phyloP scores from a whole-genome alignment of 1,140 invertebrate genomes.

The Eriosoma lanigerum region DNA sequence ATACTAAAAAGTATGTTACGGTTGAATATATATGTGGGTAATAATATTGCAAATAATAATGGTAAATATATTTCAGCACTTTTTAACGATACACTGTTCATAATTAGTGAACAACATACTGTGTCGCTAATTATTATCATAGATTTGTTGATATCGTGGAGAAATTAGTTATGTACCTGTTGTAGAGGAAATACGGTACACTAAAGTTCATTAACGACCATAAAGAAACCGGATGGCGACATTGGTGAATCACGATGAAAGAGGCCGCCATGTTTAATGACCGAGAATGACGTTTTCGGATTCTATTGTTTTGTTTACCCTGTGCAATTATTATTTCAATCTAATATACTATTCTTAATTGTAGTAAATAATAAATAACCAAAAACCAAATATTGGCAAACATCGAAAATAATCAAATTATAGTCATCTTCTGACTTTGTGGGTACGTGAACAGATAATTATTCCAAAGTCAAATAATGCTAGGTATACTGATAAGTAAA shows the following conservation, averaged over 20 bases:
- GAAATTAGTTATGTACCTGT: not conserved
- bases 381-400: not conserved
- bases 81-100: not conserved
- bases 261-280: not conserved
- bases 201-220: constrained; percentile 17
- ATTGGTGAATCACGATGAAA: not conserved
- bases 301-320: not conserved
- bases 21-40: too few species aligned
- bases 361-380: not conserved
- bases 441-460: not conserved
- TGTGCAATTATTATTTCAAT: constrained; percentile 7
- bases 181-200: not conserved
- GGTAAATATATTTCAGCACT: too few species aligned
- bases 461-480: not conserved
- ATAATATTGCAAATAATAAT: too few species aligned
- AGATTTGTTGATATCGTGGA: not conserved
- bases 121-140: too few species aligned
- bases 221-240: not conserved
- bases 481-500: too few species aligned
- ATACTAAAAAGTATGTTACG: too few species aligned
- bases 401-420: not conserved
- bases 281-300: not conserved
- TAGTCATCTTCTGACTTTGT: not conserved
- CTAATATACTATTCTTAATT: too few species aligned
- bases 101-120: too few species aligned